A percentile compares a stretch with the other conserved stretches of the same genome.
These are phyloP conservation scores for Busseola fusca DNA, from an alignment of 2,888 invertebrate genomes.

Conservation along the genomic window DNA sequence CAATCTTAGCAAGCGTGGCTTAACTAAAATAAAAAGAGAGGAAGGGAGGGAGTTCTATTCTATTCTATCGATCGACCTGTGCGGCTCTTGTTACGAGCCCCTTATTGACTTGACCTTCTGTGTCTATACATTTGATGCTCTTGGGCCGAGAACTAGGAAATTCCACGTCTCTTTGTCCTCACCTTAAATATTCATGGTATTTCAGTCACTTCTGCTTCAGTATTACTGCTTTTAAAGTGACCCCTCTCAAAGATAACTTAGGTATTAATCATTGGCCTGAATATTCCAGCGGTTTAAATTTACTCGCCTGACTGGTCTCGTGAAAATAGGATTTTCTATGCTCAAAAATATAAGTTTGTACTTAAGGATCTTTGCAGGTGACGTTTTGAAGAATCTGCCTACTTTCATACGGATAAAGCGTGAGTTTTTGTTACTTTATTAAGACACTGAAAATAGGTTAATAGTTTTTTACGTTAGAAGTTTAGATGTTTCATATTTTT, in stretches of 20 bases:
- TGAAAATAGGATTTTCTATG: conserved; percentile 20
- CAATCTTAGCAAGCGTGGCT: no score
- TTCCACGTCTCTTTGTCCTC: conserved; percentile 54
- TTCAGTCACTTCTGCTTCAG: conserved; percentile 51
- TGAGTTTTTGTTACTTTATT: no score
- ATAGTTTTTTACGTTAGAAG: no score
- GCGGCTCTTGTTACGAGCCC: no score
- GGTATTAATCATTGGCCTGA: conserved; percentile 48
- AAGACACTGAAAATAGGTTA: no score
- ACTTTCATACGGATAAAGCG: no score
- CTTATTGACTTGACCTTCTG: conserved; percentile 14
- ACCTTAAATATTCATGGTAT: conserved; percentile 58
- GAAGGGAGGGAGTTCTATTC: no score
- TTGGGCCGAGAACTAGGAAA: conserved; percentile 39
- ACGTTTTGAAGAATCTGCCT: no score
- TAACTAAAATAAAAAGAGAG: no score
- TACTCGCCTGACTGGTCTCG: conserved; percentile 1
- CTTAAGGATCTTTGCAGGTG: no score
- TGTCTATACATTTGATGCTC: background rate
- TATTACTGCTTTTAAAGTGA: conserved; percentile 40
- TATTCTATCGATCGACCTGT: no score
- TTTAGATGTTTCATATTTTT: no score
- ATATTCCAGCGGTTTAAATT: conserved; percentile 38
- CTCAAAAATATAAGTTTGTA: background rate
- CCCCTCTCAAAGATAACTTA: conserved; percentile 26